Conservation (phyloP, 2,113 vertebrate species). For the Chinchilla lanigera region DNA sequence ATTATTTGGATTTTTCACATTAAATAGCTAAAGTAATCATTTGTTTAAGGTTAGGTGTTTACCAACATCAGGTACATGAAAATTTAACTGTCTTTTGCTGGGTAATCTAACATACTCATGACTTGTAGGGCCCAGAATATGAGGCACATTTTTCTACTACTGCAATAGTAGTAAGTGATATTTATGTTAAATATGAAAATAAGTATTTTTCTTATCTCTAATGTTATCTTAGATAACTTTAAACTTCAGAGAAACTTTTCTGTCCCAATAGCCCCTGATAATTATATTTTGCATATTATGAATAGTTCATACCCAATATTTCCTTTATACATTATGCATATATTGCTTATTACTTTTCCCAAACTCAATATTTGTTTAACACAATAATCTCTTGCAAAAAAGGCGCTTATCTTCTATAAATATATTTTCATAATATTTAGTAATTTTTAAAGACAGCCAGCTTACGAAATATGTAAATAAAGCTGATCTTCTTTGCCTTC, state of each 20-base stretch:
- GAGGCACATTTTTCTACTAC: not conserved
- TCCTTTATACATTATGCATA: too few species aligned
- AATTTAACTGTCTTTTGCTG: not conserved
- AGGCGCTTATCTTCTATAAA: not conserved
- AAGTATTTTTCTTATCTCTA: not conserved
- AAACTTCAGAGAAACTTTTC: not conserved
- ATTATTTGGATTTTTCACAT: not conserved
- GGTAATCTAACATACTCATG: not conserved
- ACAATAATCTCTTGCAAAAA: not conserved
- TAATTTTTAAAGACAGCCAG: not conserved
- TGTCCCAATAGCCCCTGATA: not conserved
- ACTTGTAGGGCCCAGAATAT: too few species aligned
- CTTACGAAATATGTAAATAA: not conserved
- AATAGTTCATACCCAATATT: not conserved
- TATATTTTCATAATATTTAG: not conserved
- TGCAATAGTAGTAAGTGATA: not conserved
- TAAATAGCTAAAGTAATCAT: not conserved
- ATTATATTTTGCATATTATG: not conserved
- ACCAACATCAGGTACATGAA: not conserved
- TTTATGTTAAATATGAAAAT: not conserved
- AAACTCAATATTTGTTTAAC: not conserved
- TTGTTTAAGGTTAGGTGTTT: not conserved
- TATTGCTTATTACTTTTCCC: not conserved
- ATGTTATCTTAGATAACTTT: not conserved
- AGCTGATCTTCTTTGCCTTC: not conserved